Conservation (phyloP, 2,113 vertebrate genomes). For the Connochaetes taurinus region DNA sequence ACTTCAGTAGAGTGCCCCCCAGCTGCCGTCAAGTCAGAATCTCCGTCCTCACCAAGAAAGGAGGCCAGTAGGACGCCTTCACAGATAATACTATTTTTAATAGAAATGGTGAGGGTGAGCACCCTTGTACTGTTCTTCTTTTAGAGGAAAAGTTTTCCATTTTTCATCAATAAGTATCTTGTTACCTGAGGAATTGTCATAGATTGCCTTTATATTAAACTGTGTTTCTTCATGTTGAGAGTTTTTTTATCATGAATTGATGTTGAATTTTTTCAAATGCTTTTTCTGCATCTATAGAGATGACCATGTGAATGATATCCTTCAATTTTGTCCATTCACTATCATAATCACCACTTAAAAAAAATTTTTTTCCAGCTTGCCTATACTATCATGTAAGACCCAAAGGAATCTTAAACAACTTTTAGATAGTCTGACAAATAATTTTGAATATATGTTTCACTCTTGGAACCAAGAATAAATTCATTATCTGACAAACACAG, state of each 20-base stretch:
- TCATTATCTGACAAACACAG: not conserved
- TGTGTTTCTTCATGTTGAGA: not conserved
- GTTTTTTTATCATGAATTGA: not conserved
- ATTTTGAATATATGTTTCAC: not conserved
- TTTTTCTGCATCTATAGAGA: not conserved
- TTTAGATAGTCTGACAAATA: not conserved
- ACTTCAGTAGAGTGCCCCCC: slow-evolving; percentile 45
- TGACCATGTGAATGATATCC: not conserved
- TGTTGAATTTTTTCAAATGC: not conserved
- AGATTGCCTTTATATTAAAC: not conserved
- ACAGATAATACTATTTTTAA: slow-evolving; percentile 28
- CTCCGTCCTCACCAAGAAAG: not conserved
- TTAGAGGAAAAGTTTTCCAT: not conserved
- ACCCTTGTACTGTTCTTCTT: not conserved
- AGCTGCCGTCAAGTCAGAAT: not conserved
- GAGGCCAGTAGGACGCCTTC: slow-evolving; percentile 60
- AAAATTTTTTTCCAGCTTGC: not conserved
- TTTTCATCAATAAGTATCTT: not conserved
- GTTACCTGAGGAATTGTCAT: not conserved
- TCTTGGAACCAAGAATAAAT: not conserved
- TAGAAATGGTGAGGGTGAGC: not conserved
- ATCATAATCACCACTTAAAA: not conserved
- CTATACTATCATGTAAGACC: not conserved
- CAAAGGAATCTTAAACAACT: not conserved
- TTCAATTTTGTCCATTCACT: not conserved